Evolutionary conservation across 2,797 vertebrate genomes (phyloP).

Genomic region (Macrochelys suwanniensis): DNA sequence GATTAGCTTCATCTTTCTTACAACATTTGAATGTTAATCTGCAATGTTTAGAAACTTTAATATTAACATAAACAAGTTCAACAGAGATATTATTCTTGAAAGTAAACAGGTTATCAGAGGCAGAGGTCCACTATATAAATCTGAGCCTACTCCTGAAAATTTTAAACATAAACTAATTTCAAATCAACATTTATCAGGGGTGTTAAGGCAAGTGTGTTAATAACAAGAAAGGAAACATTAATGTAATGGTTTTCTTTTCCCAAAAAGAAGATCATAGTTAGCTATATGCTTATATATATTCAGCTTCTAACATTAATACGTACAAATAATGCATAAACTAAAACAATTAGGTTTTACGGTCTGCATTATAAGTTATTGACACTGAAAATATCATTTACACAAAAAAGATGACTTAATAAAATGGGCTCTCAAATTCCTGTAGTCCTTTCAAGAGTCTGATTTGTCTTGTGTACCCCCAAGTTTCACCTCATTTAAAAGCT

Average conservation of each 20-base stretch:
- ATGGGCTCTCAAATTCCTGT: too few relatives aligned
- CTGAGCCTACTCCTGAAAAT: not conserved
- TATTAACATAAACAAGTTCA: constrained; percentile 57
- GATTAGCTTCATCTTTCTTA: constrained; percentile 67
- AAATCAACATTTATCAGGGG: not conserved
- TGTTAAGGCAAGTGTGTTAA: not conserved
- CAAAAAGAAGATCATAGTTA: not conserved
- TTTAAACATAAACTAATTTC: constrained; percentile 6
- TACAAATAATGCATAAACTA: not conserved
- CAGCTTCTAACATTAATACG: not conserved
- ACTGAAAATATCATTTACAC: not conserved
- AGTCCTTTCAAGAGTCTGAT: too few relatives aligned
- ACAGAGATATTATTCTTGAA: constrained; percentile 13
- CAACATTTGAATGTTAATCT: constrained; percentile 54
- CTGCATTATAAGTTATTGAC: not conserved
- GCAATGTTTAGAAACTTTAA: constrained; percentile 47
- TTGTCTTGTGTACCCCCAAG: too few relatives aligned
- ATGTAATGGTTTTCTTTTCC: not conserved
- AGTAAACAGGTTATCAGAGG: constrained; percentile 5
- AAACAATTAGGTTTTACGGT: not conserved
- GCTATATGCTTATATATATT: not conserved
- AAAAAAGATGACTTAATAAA: not conserved
- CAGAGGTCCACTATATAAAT: not conserved
- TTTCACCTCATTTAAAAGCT: too few relatives aligned
- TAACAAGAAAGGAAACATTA: not conserved